phyloP scores from a whole-genome alignment of 2,113 vertebrate genomes.

The Peromyscus leucopus region DNA sequence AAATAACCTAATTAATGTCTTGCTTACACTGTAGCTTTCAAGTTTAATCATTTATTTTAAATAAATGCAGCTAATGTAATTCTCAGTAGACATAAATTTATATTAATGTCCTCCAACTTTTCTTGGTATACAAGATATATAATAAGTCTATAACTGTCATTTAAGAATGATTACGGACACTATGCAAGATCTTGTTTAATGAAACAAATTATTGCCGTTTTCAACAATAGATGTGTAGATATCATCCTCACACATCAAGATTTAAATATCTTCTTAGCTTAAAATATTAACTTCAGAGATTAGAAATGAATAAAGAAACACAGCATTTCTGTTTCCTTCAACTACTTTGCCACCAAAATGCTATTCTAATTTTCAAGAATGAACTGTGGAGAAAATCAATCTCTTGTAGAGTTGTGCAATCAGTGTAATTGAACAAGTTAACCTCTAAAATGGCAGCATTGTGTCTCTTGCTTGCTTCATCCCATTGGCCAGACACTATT shows the following conservation, averaged over 20 bases:
- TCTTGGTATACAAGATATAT: conserved; percentile 8
- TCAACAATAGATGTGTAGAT: background rate
- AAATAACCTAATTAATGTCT: background rate
- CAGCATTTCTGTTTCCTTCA: background rate
- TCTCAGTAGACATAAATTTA: background rate
- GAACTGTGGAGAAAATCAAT: background rate
- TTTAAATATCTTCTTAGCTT: background rate
- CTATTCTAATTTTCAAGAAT: conserved; percentile 27
- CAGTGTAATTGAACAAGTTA: background rate
- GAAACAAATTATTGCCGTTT: background rate
- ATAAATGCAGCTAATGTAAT: conserved; percentile 38
- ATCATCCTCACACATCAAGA: background rate
- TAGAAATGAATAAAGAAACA: background rate
- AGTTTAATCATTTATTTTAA: conserved; percentile 38
- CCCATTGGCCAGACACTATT: background rate
- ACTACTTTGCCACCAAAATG: background rate
- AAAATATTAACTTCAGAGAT: conserved; percentile 16
- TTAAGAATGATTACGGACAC: conserved; percentile 44
- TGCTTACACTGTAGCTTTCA: background rate
- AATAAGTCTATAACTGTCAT: conserved; percentile 35
- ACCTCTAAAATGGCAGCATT: background rate
- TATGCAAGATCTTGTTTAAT: conserved; percentile 21
- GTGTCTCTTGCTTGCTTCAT: background rate
- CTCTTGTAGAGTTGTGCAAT: background rate
- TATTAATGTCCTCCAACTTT: background rate